Percentiles rank a stretch among this genome's conserved stretches.
phyloP scores from a whole-genome alignment of 2,113 vertebrate species.

The Dolichallabes microphthalmus region DNA sequence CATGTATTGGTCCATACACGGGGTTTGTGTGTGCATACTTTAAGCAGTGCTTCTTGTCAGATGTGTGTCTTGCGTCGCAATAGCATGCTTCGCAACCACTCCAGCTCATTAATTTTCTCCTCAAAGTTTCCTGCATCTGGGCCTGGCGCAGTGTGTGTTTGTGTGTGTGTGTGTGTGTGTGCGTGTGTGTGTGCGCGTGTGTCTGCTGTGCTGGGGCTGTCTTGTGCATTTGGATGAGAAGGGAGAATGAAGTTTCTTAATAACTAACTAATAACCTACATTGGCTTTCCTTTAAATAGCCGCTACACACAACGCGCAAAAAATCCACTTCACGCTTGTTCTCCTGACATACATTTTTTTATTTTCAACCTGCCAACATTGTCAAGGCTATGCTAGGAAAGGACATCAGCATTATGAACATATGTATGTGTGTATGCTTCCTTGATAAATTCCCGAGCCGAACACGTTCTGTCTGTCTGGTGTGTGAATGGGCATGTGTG shows the following conservation, averaged over 20 bases:
- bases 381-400: conserved; percentile 38
- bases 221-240: conserved; percentile 19
- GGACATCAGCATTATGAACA: conserved; percentile 46
- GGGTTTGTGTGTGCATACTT: neutral
- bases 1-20: conserved; percentile 1
- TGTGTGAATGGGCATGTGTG: conserved; percentile 40
- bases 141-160: conserved; percentile 17
- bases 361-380: neutral
- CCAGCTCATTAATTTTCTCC: conserved; percentile 52
- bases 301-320: neutral
- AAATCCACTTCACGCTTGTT: neutral
- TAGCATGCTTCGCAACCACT: conserved; percentile 42
- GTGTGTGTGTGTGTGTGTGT: conserved; percentile 17
- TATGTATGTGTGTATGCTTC: conserved; percentile 15
- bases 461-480: conserved; percentile 30
- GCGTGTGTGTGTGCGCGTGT: neutral
- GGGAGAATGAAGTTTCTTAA: conserved; percentile 11
- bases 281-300: neutral
- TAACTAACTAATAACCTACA: neutral
- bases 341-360: conserved; percentile 9
- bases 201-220: conserved; percentile 31
- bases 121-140: conserved; percentile 44
- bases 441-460: conserved; percentile 11
- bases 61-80: neutral
- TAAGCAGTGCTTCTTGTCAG: conserved; percentile 4